These are phyloP conservation scores for Piprites chloris DNA, from an alignment of 2,113 vertebrate genomes.

Conservation along the genomic window DNA sequence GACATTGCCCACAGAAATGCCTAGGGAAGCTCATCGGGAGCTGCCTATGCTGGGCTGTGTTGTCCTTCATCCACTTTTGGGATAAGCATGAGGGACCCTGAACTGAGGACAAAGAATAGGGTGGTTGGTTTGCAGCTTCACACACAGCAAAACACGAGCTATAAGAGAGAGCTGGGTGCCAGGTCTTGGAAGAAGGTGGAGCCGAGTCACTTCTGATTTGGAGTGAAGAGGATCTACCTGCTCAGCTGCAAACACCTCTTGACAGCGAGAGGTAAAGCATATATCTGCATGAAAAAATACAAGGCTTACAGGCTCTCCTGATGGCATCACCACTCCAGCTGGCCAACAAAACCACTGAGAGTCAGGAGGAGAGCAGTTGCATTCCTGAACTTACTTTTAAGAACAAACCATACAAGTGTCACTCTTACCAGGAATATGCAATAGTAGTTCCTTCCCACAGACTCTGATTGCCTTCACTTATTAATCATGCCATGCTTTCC, in stretches of 20 bases:
- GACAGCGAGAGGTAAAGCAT: rapidly evolving
- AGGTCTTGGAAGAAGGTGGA: not conserved
- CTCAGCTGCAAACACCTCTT: not conserved
- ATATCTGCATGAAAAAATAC: not conserved
- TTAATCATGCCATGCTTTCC: not conserved
- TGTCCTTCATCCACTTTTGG: not conserved
- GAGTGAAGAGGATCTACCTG: not conserved
- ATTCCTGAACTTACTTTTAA: not conserved
- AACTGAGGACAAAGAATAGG: not conserved
- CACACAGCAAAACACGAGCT: not conserved
- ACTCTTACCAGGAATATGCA: not conserved
- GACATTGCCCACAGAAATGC: not conserved
- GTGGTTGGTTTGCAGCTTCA: not conserved
- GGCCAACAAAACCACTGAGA: not conserved
- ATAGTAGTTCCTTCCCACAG: not conserved
- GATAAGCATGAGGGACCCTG: not conserved
- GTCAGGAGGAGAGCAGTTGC: not conserved
- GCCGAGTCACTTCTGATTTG: not conserved
- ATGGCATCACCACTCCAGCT: not conserved
- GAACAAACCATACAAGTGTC: not conserved
- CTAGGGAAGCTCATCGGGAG: not conserved
- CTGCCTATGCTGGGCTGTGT: not conserved
- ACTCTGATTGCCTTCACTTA: not conserved
- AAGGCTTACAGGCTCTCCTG: not conserved
- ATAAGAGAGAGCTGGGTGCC: not conserved